A percentile compares a stretch with the other conserved stretches of the same genome.
phyloP scores from a whole-genome alignment of 2,888 invertebrate genomes.

The Euclidia mi region DNA sequence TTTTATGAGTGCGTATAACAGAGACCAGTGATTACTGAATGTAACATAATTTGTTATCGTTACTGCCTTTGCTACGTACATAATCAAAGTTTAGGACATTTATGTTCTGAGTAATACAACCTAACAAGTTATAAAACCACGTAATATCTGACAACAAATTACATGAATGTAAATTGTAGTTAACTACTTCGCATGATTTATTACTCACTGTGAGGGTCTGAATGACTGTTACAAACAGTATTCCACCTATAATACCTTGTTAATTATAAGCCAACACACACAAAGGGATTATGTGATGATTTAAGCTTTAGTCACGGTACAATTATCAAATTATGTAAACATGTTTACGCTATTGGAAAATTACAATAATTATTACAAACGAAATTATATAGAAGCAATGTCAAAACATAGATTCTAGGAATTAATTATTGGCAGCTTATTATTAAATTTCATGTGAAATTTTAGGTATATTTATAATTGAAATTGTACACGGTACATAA shows the following conservation, averaged over 20 bases:
- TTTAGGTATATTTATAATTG: too few relatives aligned
- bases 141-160: slow-evolving; percentile 7
- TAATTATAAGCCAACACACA: slow-evolving; percentile 10
- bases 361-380: neutral
- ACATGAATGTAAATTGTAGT: slow-evolving; percentile 12
- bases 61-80: too few relatives aligned
- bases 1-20: too few relatives aligned
- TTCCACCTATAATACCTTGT: slow-evolving; percentile 7
- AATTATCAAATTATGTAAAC: slow-evolving; percentile 3
- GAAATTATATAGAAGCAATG: too few relatives aligned
- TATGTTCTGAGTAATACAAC: neutral
- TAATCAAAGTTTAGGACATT: neutral
- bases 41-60: too few relatives aligned
- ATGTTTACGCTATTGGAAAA: neutral
- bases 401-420: too few relatives aligned
- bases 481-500: too few relatives aligned
- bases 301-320: neutral
- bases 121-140: neutral
- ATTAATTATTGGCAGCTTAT: too few relatives aligned
- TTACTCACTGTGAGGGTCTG: too few relatives aligned
- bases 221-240: slow-evolving; percentile 8
- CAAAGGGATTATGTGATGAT: slow-evolving; percentile 12
- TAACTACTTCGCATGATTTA: slow-evolving; percentile 9
- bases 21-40: too few relatives aligned
- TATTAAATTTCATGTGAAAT: too few relatives aligned